Conservation (phyloP, 2,113 vertebrate species). For the Callorhinus ursinus region DNA sequence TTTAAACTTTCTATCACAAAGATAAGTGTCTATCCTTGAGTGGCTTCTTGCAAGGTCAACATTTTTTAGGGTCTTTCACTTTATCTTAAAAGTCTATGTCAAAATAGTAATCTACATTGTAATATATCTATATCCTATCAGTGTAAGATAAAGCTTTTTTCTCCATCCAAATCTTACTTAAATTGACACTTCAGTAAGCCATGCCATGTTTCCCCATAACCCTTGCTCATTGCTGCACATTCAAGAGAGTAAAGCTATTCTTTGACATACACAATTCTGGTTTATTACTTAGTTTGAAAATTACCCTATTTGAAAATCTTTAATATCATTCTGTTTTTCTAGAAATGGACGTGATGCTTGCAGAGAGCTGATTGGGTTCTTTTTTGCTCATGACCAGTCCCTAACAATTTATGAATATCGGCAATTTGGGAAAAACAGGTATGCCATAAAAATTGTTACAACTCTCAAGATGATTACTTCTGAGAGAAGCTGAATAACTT, state of each 20-base stretch:
- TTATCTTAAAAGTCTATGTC: not conserved
- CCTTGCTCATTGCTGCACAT: not conserved
- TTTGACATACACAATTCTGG: not conserved
- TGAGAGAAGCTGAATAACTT: conserved; percentile 1
- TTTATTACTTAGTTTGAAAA: conserved; percentile 42
- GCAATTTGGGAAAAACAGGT: conserved; percentile 92
- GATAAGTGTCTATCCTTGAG: not conserved
- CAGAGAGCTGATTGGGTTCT: conserved; percentile 90
- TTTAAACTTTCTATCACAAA: not conserved
- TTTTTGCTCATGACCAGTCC: conserved; percentile 87
- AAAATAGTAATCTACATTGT: not conserved
- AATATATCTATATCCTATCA: not conserved
- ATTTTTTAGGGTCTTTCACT: not conserved
- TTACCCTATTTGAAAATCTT: conserved; percentile 42
- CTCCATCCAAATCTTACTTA: not conserved
- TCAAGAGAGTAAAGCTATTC: not conserved
- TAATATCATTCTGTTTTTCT: conserved; percentile 60
- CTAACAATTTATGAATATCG: conserved; percentile 90
- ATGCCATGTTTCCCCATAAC: not conserved
- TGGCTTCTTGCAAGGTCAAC: not conserved
- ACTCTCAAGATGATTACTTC: not conserved
- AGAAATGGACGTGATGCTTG: conserved; percentile 90
- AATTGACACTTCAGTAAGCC: not conserved
- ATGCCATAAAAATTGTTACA: conserved; percentile 10
- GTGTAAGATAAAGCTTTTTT: not conserved